Evolutionary conservation across 64 coral and sea anemone genomes (phyloP), one percentile per base, ranked within the genome.

Genomic region (Platygyra sinensis): DNA sequence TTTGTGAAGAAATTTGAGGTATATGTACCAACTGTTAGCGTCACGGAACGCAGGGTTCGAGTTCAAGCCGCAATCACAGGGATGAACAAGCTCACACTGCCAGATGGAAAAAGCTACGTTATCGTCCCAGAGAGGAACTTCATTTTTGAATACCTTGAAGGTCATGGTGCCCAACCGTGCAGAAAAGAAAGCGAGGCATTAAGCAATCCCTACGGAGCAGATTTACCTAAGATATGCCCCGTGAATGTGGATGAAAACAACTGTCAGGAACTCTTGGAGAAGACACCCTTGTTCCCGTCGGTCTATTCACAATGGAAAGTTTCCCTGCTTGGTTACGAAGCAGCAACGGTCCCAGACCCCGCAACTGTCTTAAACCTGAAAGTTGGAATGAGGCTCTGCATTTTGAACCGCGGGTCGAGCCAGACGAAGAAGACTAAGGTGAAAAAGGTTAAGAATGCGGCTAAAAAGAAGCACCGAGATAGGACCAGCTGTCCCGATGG

Each of bases 371-470:
- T 86, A 30, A 73, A 72, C 10, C 38, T 86, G 15, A 86, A 72
- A 73, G 65, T 86, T 72, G 83, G 83, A 73, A 63, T 86, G 24
- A 86, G 71, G 83, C 83, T 86, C 18, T 86, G 83, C 16, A 86
- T 86, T 3, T 29, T 86, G 67, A 0, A 72, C 13, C 65, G 19
- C 7, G 54, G 54, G 11, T 18, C n/a, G 9, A 73, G 8, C 14
- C 39, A 28, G 2, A 38, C 50, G 67, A 69, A 86, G 42, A 62
- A 12, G 13, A 67, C 18, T 5, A 72, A 73, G 30, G n/a, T 17
- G 14, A 86, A 72, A 7, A 73, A 50, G 46, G 49, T 72, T 11
- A 86, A 52, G 15, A 25, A 18, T 7, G 30, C 10, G 25, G 32
- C 16, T 8, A 22, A 8, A 10, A 83, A 27, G 22, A 52, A 50